A percentile compares a stretch with the other conserved stretches of the same genome.
These are phyloP conservation scores for Isotomurus palustris DNA, from an alignment of 2,888 invertebrate species.

Conservation along the genomic window DNA sequence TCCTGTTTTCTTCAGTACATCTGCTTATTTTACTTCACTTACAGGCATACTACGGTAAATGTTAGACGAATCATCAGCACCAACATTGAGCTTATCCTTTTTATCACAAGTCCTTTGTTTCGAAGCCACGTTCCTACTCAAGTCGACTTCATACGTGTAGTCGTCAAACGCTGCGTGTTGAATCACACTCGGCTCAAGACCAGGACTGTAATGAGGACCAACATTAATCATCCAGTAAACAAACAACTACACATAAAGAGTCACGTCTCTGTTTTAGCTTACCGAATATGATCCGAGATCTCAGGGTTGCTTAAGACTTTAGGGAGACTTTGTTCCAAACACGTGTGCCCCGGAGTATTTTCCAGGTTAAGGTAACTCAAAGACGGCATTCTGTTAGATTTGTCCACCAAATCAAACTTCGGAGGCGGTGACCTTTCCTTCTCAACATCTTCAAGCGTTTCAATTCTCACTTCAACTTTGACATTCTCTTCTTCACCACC, in stretches of 20 bases:
- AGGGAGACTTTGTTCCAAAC: constrained; percentile 54
- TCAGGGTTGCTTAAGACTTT: constrained; percentile 73
- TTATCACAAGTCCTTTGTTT: constrained; percentile 52
- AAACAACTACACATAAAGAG: not conserved
- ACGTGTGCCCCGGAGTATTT: constrained; percentile 27
- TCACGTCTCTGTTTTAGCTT: constrained; percentile 1
- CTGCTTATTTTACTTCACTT: constrained; percentile 22
- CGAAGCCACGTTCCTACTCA: constrained; percentile 71
- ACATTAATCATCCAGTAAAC: not conserved
- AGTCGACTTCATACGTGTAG: constrained; percentile 72
- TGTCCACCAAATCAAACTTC: constrained; percentile 30
- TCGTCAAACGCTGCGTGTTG: constrained; percentile 85
- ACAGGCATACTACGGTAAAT: constrained; percentile 46
- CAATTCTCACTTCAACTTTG: not conserved
- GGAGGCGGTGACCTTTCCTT: not conserved
- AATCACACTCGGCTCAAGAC: constrained; percentile 70
- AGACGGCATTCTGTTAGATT: constrained; percentile 42
- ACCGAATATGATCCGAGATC: constrained; percentile 52
- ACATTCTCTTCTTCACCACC: not conserved
- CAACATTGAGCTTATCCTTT: constrained; percentile 39
- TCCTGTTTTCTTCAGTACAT: not conserved
- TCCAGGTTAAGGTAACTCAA: constrained; percentile 45
- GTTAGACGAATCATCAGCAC: constrained; percentile 30
- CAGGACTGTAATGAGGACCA: constrained; percentile 51
- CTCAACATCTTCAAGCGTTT: not conserved